Base-by-base conservation (phyloP, 92 coral and sea anemone genomes). In the Heteractis magnifica region DNA sequence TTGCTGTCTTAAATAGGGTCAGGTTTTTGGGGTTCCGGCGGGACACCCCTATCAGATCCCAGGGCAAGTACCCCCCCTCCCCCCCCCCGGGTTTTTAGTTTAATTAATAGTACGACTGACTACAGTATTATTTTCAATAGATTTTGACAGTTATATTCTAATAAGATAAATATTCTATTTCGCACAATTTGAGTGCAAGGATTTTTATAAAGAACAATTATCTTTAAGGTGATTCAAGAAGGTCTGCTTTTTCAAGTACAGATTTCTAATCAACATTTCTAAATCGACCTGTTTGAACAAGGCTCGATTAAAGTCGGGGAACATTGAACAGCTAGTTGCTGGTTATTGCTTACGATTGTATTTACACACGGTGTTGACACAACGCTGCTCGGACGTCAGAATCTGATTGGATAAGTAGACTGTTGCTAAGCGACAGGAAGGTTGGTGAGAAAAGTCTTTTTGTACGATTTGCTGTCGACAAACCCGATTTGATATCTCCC, bases 311-410 rank as follows among this genome's bases (percentile, higher is more conserved):
- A 68, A 68, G 5, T 68, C 4, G 44, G 23, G 23, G 73, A 68
- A 68, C 10, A 51, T n/a, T 10, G 44, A 5, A 52, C 60, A 76
- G 60, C 79, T 23, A 64, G 59, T 76, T 14, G 50, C 65, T 77
- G 84, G 51, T 70, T 81, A 81, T 81, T 81, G 84, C 84, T 52
- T 72, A 70, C 84, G 10, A 65, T 16, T 14, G 8, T 8, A 56
- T 81, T 81, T 70, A 52, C 77, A 21, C 49, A 81, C 34, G 52
- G 49, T 81, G 70, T 81, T 81, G 76, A 70, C 84, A 11, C 52
- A 34, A 16, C 60, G 53, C 56, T 19, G 51, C 20, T 41, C 9
- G 16, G 52, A 75, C 51, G 84, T 68, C 84, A 81, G 18, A 60
- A 68, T 49, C 77, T 12, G 19, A 52, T 81, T 52, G 62, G 12